Evolutionary conservation across 2,797 vertebrate species (phyloP).

Genomic region (Nothura maculosa): DNA sequence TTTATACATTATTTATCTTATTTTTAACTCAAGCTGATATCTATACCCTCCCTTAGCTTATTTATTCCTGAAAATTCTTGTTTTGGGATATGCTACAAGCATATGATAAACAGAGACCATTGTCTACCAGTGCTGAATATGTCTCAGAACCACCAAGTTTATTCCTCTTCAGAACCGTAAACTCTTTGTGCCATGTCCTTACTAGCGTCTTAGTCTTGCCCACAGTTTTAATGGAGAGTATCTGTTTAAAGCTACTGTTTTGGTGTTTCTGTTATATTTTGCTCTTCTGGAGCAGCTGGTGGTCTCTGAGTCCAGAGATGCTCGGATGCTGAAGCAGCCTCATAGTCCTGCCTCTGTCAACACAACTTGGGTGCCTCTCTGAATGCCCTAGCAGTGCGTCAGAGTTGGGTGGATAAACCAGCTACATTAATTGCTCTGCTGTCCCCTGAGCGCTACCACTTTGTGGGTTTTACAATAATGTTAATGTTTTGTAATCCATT

Average conservation of each 20-base stretch:
- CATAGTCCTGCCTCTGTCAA: constrained; percentile 15
- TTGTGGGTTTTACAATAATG: constrained; percentile 42
- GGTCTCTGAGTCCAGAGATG: neutral
- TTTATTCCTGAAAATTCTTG: neutral
- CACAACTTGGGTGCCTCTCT: constrained; percentile 6
- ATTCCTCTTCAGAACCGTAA: neutral
- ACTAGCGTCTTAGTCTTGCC: neutral
- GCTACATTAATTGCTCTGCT: constrained; percentile 50
- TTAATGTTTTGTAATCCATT: constrained; percentile 62
- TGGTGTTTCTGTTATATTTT: neutral
- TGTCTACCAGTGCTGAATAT: neutral
- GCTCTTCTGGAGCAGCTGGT: constrained; percentile 15
- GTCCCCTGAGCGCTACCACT: constrained; percentile 56
- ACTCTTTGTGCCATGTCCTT: neutral
- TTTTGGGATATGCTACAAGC: neutral
- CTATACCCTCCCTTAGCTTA: neutral
- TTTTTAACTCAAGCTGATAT: neutral
- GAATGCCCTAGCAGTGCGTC: neutral
- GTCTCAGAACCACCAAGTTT: neutral
- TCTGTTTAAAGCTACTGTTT: constrained; percentile 27
- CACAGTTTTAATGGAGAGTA: neutral
- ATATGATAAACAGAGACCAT: neutral
- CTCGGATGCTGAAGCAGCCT: neutral
- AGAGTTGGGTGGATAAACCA: constrained; percentile 65
- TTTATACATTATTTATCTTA: too few relatives aligned